phyloP scores from a whole-genome alignment of 2,888 invertebrate species.

The Drosophila pegasa region DNA sequence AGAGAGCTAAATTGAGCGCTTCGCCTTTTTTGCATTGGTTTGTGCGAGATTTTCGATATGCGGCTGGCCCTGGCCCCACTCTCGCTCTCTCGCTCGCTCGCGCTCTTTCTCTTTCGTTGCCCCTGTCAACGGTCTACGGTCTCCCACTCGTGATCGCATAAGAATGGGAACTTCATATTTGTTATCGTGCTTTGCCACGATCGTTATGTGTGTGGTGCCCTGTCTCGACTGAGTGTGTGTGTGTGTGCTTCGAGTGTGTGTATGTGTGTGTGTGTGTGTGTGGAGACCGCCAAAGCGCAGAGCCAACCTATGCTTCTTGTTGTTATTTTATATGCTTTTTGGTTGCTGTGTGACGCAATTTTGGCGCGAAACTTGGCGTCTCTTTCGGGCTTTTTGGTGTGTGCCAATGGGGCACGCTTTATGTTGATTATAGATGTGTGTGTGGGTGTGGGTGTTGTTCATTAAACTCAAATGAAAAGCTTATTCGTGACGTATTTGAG shows the following conservation, averaged over 20 bases:
- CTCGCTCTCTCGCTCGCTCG: neutral
- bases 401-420: slow-evolving; percentile 60
- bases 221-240: slow-evolving; percentile 30
- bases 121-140: slow-evolving; percentile 41
- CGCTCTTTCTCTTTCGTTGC: neutral
- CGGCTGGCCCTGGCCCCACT: neutral
- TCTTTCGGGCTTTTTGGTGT: slow-evolving; percentile 58
- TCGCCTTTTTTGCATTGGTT: slow-evolving; percentile 36
- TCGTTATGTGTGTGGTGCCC: slow-evolving; percentile 66
- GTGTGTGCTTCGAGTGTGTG: slow-evolving; percentile 15
- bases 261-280: slow-evolving; percentile 21
- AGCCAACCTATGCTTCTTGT: slow-evolving; percentile 25
- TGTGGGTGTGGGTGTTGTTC: slow-evolving; percentile 1
- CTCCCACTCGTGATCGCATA: slow-evolving; percentile 62
- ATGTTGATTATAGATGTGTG: slow-evolving; percentile 7
- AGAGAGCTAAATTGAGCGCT: slow-evolving; percentile 75
- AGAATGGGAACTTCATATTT: slow-evolving; percentile 67
- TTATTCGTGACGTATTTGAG: neutral
- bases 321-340: slow-evolving; percentile 34
- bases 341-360: slow-evolving; percentile 71
- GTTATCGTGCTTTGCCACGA: slow-evolving; percentile 74
- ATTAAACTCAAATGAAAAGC: neutral
- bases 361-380: slow-evolving; percentile 80
- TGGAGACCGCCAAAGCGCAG: slow-evolving; percentile 68
- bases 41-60: slow-evolving; percentile 53